Evolutionary conservation across 2,888 invertebrate genomes (phyloP).

Genomic region (Ormyrus thymus): DNA sequence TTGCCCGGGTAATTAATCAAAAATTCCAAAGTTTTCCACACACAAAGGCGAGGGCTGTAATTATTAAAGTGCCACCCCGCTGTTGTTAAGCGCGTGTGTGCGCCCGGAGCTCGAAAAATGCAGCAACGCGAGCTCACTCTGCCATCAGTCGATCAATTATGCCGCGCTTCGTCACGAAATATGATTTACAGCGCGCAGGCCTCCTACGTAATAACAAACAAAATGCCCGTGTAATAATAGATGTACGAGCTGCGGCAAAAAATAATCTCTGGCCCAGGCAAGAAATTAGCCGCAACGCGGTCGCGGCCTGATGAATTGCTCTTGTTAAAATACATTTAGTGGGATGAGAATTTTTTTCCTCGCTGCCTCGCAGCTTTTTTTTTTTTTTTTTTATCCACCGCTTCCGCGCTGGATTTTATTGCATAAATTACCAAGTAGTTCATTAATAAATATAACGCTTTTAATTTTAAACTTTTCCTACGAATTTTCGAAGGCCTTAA

Average conservation of each 20-base stretch:
- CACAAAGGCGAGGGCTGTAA: conserved; percentile 13
- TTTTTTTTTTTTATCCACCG: not conserved
- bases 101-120: not conserved
- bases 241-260: not conserved
- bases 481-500: not conserved
- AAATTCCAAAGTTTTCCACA: conserved; percentile 28
- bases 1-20: conserved; percentile 33
- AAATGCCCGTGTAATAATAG: conserved; percentile 13
- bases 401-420: not conserved
- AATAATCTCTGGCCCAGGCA: conserved; percentile 13
- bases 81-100: not conserved
- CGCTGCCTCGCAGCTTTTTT: not conserved
- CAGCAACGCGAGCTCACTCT: not conserved
- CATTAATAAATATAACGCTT: conserved; percentile 35
- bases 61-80: conserved; percentile 19
- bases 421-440: conserved; percentile 9
- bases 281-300: conserved; percentile 12
- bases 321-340: conserved; percentile 32
- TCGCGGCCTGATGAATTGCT: conserved; percentile 20
- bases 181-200: conserved; percentile 21
- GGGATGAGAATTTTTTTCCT: conserved; percentile 12
- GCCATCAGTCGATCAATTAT: conserved; percentile 39
- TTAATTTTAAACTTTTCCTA: conserved; percentile 16
- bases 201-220: conserved; percentile 1
- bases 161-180: conserved; percentile 20